phyloP scores from a whole-genome alignment of 2,888 invertebrate genomes.

The Ethmia dodecea region DNA sequence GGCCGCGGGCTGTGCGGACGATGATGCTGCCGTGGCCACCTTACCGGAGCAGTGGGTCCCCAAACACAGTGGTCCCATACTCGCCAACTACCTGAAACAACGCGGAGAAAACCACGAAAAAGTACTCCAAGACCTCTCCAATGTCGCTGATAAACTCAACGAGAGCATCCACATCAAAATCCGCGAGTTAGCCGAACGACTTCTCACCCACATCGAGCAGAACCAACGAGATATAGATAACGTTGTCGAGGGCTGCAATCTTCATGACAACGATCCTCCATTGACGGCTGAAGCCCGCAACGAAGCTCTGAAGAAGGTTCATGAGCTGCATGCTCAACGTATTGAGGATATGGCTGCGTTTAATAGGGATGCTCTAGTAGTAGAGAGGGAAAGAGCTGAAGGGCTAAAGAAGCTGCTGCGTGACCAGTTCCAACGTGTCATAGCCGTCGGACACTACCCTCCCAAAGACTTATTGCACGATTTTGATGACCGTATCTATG shows the following conservation, averaged over 20 bases:
- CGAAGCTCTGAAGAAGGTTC: conserved; percentile 31
- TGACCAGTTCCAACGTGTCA: conserved; percentile 43
- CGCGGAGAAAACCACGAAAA: conserved; percentile 36
- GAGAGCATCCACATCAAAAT: conserved; percentile 39
- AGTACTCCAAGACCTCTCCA: conserved; percentile 28
- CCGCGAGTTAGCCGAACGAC: conserved; percentile 35
- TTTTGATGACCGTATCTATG: conserved; percentile 54
- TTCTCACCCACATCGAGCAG: conserved; percentile 40
- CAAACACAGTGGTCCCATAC: conserved; percentile 39
- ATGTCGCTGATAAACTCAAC: conserved; percentile 34
- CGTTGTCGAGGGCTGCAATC: conserved; percentile 28
- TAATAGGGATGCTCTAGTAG: conserved; percentile 35
- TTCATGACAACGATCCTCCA: conserved; percentile 6
- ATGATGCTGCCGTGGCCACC: conserved; percentile 46
- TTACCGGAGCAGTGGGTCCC: conserved; percentile 53
- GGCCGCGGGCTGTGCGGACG: conserved; percentile 39
- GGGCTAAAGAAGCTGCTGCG: conserved; percentile 40
- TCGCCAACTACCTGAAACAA: conserved; percentile 46
- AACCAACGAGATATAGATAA: conserved; percentile 42
- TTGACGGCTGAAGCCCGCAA: conserved; percentile 26
- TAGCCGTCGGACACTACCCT: conserved; percentile 39
- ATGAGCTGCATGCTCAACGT: conserved; percentile 27
- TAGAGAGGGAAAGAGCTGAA: conserved; percentile 53
- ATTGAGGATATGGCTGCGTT: conserved; percentile 36
- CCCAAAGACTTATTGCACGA: conserved; percentile 51